Conservation (phyloP, 2,797 vertebrate genomes). For the Ptychadena robeensis region DNA sequence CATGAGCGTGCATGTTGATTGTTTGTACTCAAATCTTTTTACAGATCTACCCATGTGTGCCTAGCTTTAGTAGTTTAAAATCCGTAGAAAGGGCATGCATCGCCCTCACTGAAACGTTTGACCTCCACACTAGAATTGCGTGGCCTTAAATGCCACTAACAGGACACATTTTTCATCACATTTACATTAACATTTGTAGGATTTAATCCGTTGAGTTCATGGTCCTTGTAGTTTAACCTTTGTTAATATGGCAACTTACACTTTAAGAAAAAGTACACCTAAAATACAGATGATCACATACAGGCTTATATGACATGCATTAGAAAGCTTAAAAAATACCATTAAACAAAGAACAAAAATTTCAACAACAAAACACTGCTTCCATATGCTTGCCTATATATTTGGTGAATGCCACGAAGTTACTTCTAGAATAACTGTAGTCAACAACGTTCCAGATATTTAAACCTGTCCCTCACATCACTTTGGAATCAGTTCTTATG, state of each 20-base stretch:
- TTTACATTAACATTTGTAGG: background rate
- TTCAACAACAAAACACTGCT: background rate
- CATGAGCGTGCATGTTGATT: too few relatives aligned
- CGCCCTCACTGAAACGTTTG: background rate
- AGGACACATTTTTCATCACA: background rate
- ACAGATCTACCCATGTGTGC: too few relatives aligned
- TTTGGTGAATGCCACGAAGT: background rate
- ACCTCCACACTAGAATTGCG: background rate
- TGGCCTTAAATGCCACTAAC: background rate
- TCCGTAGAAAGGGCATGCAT: background rate
- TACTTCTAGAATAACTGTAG: background rate
- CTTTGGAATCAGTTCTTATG: background rate
- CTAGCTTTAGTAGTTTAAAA: background rate
- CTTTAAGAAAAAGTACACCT: background rate
- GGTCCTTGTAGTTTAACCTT: background rate
- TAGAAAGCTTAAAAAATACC: background rate
- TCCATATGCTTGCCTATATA: background rate
- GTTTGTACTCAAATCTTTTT: too few relatives aligned
- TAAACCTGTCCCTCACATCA: background rate
- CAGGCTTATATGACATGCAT: background rate
- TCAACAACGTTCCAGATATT: background rate
- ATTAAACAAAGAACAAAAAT: too few relatives aligned
- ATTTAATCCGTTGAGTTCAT: background rate
- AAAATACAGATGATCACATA: background rate
- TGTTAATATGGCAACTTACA: conserved; percentile 1